Base-by-base conservation (phyloP, 64 coral and sea anemone genomes). In the Anthopleura sola region DNA sequence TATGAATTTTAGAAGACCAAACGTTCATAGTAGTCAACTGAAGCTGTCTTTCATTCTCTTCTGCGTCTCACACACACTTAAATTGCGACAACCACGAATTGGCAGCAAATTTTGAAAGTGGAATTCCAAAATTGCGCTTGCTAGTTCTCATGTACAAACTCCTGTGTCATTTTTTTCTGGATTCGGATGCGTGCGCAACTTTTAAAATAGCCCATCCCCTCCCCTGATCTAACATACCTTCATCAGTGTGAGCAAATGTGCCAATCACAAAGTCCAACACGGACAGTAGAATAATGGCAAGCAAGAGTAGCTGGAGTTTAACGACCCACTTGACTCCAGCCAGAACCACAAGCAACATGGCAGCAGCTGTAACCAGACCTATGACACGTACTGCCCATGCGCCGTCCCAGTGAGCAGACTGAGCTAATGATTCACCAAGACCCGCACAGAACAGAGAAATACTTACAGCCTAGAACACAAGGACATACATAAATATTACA, bases 321-420 rank as follows among this genome's bases (percentile, higher is more conserved):
- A 99, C 97, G 11, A 99, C 97, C 97, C 97, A 99, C 60, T 99
- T 99, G 55, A 99, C 97, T 0, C 97, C 97, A 55, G 97, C 97
- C n/a, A 99, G 89, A 32, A 99, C 93, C 23, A 99, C 93, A 6
- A 91, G 31, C 39, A 99, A 55, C 28, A 99, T 79, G 12, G 89
- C 85, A 33, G 89, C 31, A 31, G 97, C 90, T n/a, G 97, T 94
- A 20, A 89, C 79, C 1, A 99, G 87, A 38, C 92, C 97, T 40
- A 99, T 99, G 23, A 91, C 87, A 9, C 92, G 93, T 21, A 94
- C 97, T 47, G 97, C 97, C 97, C 97, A 99, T 51, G 86, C 55
- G 78, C 82, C 86, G 14, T 99, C 93, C 97, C 97, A 99, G 58
- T 91, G 87, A 50, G 97, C 93, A 40, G 97, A 92, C 58, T 99